Evolutionary conservation across 64 coral and sea anemone genomes (phyloP).

Genomic region (Catalaphyllia jardinei): DNA sequence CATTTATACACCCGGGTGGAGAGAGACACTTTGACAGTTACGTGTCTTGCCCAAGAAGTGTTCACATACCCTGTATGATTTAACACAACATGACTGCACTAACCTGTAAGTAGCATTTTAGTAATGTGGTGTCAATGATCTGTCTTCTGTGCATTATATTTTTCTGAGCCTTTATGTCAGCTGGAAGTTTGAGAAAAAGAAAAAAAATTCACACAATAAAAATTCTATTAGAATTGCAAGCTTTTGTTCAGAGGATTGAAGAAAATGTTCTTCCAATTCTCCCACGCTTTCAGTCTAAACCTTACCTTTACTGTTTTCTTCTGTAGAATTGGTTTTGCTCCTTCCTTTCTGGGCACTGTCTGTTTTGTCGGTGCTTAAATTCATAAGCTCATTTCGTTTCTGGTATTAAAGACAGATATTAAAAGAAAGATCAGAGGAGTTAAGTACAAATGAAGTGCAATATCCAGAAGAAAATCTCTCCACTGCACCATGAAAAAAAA

Average conservation of each 20-base stretch:
- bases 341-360: slow-evolving; percentile 34
- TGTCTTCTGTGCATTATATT: slow-evolving; percentile 82
- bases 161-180: slow-evolving; percentile 76
- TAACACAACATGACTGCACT: neutral
- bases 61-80: neutral
- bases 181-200: slow-evolving; percentile 23
- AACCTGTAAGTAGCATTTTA: slow-evolving; percentile 99
- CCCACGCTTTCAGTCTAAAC: neutral
- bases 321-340: neutral
- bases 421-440: too few relatives aligned
- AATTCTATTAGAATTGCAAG: too few relatives aligned
- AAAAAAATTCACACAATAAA: neutral
- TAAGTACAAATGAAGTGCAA: too few relatives aligned
- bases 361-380: slow-evolving; percentile 46
- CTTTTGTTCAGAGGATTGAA: too few relatives aligned
- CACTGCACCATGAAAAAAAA: too few relatives aligned
- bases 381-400: slow-evolving; percentile 96
- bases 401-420: neutral
- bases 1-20: too few relatives aligned
- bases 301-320: slow-evolving; percentile 73
- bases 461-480: too few relatives aligned
- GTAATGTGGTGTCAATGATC: slow-evolving; percentile 94
- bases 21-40: too few relatives aligned
- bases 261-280: too few relatives aligned
- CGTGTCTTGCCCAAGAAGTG: too few relatives aligned